Conservation (phyloP, 2,888 invertebrate genomes). For the Thecocarcelia acutangulata region DNA sequence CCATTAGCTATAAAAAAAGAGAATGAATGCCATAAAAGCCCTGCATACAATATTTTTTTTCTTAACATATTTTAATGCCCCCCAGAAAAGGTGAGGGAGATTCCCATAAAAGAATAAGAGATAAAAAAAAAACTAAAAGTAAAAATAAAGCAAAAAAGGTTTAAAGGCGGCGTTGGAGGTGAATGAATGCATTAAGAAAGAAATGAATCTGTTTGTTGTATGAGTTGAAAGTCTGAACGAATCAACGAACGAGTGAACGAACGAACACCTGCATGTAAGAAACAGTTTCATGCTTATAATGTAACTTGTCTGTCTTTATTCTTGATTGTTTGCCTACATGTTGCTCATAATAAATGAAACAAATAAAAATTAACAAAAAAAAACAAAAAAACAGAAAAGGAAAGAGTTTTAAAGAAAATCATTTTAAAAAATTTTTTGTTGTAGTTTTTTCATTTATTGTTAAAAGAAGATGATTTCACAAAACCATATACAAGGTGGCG, state of each 20-base stretch:
- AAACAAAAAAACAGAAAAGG: too few species aligned
- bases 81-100: slow-evolving; percentile 34
- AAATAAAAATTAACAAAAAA: slow-evolving; percentile 45
- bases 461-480: slow-evolving; percentile 19
- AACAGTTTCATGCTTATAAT: slow-evolving; percentile 46
- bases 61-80: neutral
- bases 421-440: slow-evolving; percentile 18
- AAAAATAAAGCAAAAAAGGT: slow-evolving; percentile 1
- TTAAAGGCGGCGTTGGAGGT: slow-evolving; percentile 26
- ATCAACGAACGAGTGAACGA: slow-evolving; percentile 11
- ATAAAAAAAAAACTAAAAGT: neutral
- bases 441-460: slow-evolving; percentile 2
- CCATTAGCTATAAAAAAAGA: slow-evolving; percentile 9
- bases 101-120: slow-evolving; percentile 24
- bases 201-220: slow-evolving; percentile 14
- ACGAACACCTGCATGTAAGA: slow-evolving; percentile 58
- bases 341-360: slow-evolving; percentile 54
- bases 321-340: slow-evolving; percentile 44
- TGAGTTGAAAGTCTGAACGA: slow-evolving; percentile 37
- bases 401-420: slow-evolving; percentile 35
- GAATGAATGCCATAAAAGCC: slow-evolving; percentile 29
- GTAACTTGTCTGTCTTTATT: neutral
- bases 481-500: neutral
- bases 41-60: slow-evolving; percentile 1
- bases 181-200: slow-evolving; percentile 3